These are phyloP conservation scores for Aphelenchoides avenae DNA, from an alignment of 1,140 invertebrate species.

Conservation along the genomic window DNA sequence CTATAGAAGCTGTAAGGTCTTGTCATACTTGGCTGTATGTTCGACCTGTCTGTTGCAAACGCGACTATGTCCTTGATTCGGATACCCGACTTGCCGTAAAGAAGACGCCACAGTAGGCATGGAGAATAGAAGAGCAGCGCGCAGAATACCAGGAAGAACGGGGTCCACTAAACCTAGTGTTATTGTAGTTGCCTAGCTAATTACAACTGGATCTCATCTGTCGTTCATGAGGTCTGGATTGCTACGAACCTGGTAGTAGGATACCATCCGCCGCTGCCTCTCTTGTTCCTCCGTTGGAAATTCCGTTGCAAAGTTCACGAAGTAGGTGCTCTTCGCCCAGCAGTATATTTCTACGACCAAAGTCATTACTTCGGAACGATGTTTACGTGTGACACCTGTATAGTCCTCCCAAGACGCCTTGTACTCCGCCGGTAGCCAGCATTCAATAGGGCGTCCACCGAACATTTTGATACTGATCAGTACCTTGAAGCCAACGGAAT, in stretches of 20 bases:
- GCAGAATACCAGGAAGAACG: slow-evolving; percentile 61
- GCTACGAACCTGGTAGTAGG: slow-evolving; percentile 66
- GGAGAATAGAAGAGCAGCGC: slow-evolving; percentile 57
- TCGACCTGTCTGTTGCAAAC: slow-evolving; percentile 53
- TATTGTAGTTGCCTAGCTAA: no score
- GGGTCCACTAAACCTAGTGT: no score
- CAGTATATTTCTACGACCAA: slow-evolving; percentile 59
- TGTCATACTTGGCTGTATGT: slow-evolving; percentile 50
- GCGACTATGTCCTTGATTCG: slow-evolving; percentile 53
- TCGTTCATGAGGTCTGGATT: no score
- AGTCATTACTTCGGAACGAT: slow-evolving; percentile 7
- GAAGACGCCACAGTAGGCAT: slow-evolving; percentile 50
- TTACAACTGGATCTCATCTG: no score
- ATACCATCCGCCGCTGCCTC: slow-evolving; percentile 44
- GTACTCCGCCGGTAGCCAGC: slow-evolving; percentile 57
- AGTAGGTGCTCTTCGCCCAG: slow-evolving; percentile 56
- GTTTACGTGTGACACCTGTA: slow-evolving; percentile 21
- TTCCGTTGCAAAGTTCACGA: slow-evolving; percentile 39
- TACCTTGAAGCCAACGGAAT: slow-evolving; percentile 37
- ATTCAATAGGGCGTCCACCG: slow-evolving; percentile 53
- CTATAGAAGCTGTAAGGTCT: background rate
- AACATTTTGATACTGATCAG: slow-evolving; percentile 58
- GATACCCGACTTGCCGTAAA: slow-evolving; percentile 48
- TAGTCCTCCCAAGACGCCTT: slow-evolving; percentile 58
- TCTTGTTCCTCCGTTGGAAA: slow-evolving; percentile 42